Evolutionary conservation across 1,140 invertebrate genomes (phyloP), one percentile per base, ranked within the genome.

Genomic region (Halesus radiatus): DNA sequence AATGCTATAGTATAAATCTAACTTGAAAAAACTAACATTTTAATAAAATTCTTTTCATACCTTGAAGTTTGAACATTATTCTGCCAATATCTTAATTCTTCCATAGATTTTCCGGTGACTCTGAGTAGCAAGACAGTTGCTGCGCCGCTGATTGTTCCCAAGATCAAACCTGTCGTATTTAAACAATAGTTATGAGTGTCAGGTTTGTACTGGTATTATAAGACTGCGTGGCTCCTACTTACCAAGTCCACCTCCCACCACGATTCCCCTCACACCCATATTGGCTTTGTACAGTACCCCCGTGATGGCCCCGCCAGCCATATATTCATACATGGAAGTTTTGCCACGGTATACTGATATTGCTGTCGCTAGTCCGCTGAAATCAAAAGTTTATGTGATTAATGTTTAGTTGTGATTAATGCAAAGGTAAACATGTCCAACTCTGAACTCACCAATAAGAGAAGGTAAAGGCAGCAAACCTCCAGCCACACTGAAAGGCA

Each of bases 311-410:
- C 94, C 94, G 3, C 91, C 94, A 18, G 86, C 84, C 1, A 92
- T 83, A 87, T 94, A 94, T 84, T 95, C 93, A 15, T 92, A 78
- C 20, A 95, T 81, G 1, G 93, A 91, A 52, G 90, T 90, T 84
- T 94, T 92, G 22, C 91, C 92, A 78, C 92, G 86, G 84, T 95
- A 95, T 1, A 92, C 90, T 10, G 93, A 90, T 20, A 95, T 87
- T n/a, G 86, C 85, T 20, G 92, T 93, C 13, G 91, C 87, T 74
- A 92, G 85, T 22, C 45, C 45, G 32, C 56, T 64, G 32, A 75
- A 70, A 56, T 68, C 8, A 53, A 22, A 8, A 22, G 18, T 54
- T 20, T 58, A 18, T 3, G 26, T 45, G 54, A 50, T 52, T 83
- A 60, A 37, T 26, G 66, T 64, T 64, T 78, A 53, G 60, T 76